Conservation (phyloP, 2,113 vertebrate species). For the Morone saxatilis region DNA sequence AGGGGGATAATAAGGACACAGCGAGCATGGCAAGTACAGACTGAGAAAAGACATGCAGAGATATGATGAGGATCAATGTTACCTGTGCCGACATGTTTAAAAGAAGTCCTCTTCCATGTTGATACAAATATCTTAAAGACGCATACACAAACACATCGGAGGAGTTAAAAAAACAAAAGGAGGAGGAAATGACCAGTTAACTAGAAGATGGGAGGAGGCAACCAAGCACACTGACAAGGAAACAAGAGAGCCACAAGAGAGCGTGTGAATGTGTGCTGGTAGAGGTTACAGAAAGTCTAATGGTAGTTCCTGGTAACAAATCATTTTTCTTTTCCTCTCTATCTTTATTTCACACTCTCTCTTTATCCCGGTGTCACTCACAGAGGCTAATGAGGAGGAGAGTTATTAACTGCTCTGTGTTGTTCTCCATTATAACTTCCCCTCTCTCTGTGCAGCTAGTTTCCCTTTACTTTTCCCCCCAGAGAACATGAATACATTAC, state of each 20-base stretch:
- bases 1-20: not conserved
- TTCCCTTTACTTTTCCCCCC: conserved; percentile 41
- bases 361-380: not conserved
- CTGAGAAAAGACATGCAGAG: not conserved
- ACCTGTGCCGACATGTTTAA: conserved; percentile 64
- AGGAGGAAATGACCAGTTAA: conserved; percentile 62
- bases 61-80: conserved; percentile 30
- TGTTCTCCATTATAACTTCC: conserved; percentile 66
- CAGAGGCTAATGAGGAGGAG: not conserved
- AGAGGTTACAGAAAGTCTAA: not conserved
- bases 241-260: conserved; percentile 24
- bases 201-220: conserved; percentile 56
- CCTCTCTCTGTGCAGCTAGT: conserved; percentile 41
- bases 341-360: not conserved
- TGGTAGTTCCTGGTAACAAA: conserved; percentile 20
- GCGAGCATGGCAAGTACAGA: conserved; percentile 7
- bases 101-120: conserved; percentile 49
- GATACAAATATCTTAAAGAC: conserved; percentile 16
- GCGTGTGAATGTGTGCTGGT: conserved; percentile 11
- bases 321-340: not conserved
- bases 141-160: conserved; percentile 15
- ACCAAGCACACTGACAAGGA: conserved; percentile 44
- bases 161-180: not conserved
- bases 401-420: conserved; percentile 15
- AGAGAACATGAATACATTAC: conserved; percentile 2